Evolutionary conservation across 2,888 invertebrate species (phyloP), one percentile per base, ranked within the genome.

Genomic region (Idaea biselata): DNA sequence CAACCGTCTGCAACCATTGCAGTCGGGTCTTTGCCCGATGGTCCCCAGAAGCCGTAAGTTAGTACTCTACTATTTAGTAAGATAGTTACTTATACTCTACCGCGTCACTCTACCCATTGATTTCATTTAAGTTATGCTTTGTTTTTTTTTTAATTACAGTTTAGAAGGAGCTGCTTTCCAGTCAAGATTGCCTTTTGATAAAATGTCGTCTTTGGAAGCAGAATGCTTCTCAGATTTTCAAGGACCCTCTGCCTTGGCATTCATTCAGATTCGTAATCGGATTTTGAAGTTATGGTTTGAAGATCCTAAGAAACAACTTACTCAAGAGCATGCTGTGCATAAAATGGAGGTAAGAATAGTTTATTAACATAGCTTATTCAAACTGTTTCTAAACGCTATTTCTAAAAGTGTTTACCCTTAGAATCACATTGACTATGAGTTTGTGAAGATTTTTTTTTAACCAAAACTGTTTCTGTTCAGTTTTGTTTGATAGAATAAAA

Each of bases 271-370:
- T 68, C 94, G 99, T 66, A 99, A 99, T 83, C 94, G 98, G 70
- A 92, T 99, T 69, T 88, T 99, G 18, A 98, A 99, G 89, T 93
- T 98, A 85, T 99, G 99, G 99, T 94, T 99, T 68, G 97, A 98
- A 77, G 97, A 99, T 90, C 98, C 99, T 0, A 98, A 97, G 80
- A 95, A 96, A 75, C 99, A 99, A 82, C 88, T 99, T 31, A 96
- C 97, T 17, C 93, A 96, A 71, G 97, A 98, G 79, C 94, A 94
- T 84, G 95, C 96, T 17, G 89, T 98, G 55, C 95, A 96, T 54
- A 96, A 96, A 80, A 95, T 99, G 86, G 96, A 96, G 75, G 84
- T 84, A 63, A 70, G 16, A 57, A 1, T 14, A 44, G 33, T 44
- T 44, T 0, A 8, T 14, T 8, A 8, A 8, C 32, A 32, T 6